A percentile compares a stretch with the other conserved stretches of the same genome.
Conservation (phyloP, 2,113 vertebrate genomes). For the Aspiorhynchus laticeps region DNA sequence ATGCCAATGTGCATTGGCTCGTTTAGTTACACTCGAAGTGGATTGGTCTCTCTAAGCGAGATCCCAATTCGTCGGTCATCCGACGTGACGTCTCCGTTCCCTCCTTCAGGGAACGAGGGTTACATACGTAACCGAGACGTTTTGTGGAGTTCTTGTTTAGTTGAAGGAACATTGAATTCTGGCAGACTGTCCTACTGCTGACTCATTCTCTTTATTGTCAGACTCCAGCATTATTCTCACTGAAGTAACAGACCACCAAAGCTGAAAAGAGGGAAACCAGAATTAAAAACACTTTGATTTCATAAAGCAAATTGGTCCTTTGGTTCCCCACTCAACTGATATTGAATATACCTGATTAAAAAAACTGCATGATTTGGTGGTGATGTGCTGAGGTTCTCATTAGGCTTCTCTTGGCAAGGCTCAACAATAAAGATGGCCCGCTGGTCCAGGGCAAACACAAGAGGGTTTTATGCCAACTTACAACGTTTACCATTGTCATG, state of each 20-base stretch:
- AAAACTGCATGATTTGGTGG: not conserved
- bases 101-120: too few species aligned
- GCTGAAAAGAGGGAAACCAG: not conserved
- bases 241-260: constrained; percentile 12
- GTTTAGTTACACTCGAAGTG: too few species aligned
- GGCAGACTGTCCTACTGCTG: constrained; percentile 23
- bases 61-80: too few species aligned
- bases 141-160: not conserved
- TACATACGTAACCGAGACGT: too few species aligned
- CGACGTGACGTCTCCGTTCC: too few species aligned
- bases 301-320: not conserved
- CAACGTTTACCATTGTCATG: not conserved
- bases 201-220: constrained; percentile 3
- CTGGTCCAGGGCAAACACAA: not conserved
- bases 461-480: not conserved
- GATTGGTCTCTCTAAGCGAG: too few species aligned
- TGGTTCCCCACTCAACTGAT: not conserved
- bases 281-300: not conserved
- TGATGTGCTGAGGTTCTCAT: not conserved
- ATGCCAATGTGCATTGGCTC: too few species aligned
- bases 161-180: constrained; percentile 25
- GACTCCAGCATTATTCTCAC: not conserved
- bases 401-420: constrained; percentile 2
- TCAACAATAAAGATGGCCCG: not conserved
- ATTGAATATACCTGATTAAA: not conserved